Evolutionary conservation across 1,140 invertebrate species (phyloP), one percentile per base, ranked within the genome.

Genomic region (Drosophila cardini): DNA sequence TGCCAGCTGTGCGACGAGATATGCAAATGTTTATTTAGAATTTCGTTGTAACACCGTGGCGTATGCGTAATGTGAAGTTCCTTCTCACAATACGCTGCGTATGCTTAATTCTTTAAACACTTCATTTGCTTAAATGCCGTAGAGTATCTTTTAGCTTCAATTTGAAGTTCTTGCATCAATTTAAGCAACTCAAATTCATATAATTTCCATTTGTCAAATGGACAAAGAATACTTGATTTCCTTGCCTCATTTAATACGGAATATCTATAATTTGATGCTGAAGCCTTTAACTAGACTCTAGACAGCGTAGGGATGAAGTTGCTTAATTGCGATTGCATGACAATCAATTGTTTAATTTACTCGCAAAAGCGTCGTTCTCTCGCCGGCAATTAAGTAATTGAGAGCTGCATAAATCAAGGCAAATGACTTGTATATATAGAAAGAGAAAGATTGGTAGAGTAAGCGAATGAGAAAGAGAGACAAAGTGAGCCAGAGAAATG

Each of bases 11-110:
- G 48, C 48, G 48, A 52, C 48, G 63, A 76, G 79, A 87, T 86
- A 86, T 86, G 83, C 71, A 87, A 86, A 86, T 86, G 83, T 87
- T 86, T 87, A 82, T 79, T 87, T 73, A 71, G 78, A 86, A 82
- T 76, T 72, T 68, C 55, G 70, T 46, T 61, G 21, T 52, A 65
- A 65, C 52, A 72, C 62, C 45, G 43, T 6, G 40, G 26, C 61
- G 52, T 72, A 65, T 72, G 43, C 61, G 62, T 72, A 72, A 72
- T 58, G 45, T 42, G 38, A 40, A n/a, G 18, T 30, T 13, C 42
- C 38, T n/a, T 13, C 38, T 13, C 30, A 32, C 16, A 18, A 26
- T 48, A 71, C 48, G 43, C 3, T 45, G 56, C 65, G 60, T 85
- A 78, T 82, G 46, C 67, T 78, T 69, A 80, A 80, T 67, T 26